Evolutionary conservation across 1,140 invertebrate genomes (phyloP), one percentile per base, ranked within the genome.

Genomic region (Drosophila dunni): DNA sequence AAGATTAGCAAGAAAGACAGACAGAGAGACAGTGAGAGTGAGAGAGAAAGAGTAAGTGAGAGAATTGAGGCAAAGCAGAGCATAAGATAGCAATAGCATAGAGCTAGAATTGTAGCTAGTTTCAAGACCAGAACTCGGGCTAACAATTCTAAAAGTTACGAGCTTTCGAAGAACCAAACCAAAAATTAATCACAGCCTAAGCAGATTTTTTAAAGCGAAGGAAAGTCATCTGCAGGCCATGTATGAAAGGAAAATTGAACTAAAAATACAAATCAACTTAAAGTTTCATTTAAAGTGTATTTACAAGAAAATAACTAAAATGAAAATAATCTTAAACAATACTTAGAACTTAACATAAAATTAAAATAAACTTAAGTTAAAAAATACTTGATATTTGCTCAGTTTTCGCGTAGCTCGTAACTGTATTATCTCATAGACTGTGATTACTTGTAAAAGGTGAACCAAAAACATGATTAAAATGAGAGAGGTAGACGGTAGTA

Each of bases 91-190:
- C n/a, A 20, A 58, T 58, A 66, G 70, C 54, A 46, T 13, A 46
- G 63, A 20, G 24, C 7, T 34, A 56, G 29, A 69, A 54, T 61
- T n/a, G 29, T 29, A 75, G 71, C 58, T 70, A 75, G 71, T 57
- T 75, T 51, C 57, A 69, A 63, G 36, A 74, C 36, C 71, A 68
- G 51, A 74, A 69, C 57, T 63, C 71, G 51, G 51, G 58, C n/a
- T 63, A 57, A 44, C 51, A 69, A 8, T 53, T 45, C 11, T 29
- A 67, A 50, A 67, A 50, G 38, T 61, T 61, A 73, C 70, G 70
- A 73, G 64, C 70, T 38, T 36, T 48, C 20, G 48, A 29, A 29
- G 5, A 29, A 4, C 24, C 51, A 44, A 8, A 13, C 29, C 53
- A 56, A 53, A 53, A 15, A 40, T 3, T 40, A 10, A 1, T 56